These are phyloP conservation scores for Heliothis virescens DNA, from an alignment of 1,140 invertebrate species.

Conservation along the genomic window DNA sequence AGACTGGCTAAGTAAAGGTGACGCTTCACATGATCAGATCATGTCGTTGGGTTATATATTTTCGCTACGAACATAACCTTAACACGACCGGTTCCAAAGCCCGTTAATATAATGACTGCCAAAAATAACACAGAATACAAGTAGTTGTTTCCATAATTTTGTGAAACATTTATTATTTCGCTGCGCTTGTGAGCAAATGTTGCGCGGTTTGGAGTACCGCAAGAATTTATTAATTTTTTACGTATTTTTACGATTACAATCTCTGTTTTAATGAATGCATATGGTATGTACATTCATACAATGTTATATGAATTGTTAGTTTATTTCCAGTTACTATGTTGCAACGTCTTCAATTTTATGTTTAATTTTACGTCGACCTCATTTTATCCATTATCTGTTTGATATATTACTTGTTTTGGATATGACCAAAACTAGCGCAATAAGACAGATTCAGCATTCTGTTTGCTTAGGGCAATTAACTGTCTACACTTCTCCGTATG, in stretches of 20 bases:
- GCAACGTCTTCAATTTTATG: too few species aligned
- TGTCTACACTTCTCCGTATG: too few species aligned
- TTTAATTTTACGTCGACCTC: too few species aligned
- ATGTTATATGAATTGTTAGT: too few species aligned
- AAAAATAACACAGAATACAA: conserved; percentile 57
- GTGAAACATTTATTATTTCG: conserved; percentile 35
- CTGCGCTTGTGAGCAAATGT: conserved; percentile 12
- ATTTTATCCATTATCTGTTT: too few species aligned
- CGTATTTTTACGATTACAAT: neutral
- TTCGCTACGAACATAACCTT: conserved; percentile 57
- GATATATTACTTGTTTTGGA: too few species aligned
- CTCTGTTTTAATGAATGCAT: neutral
- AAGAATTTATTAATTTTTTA: neutral
- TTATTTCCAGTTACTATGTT: too few species aligned
- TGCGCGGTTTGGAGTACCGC: conserved; percentile 7
- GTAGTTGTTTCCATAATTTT: conserved; percentile 46
- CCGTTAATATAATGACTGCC: conserved; percentile 57
- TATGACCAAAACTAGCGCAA: too few species aligned
- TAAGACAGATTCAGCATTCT: too few species aligned
- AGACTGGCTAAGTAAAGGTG: conserved; percentile 46
- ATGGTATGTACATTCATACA: too few species aligned
- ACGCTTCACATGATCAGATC: conserved; percentile 42
- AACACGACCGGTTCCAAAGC: conserved; percentile 56
- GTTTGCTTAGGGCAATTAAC: too few species aligned
- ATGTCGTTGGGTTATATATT: conserved; percentile 43